These are phyloP conservation scores for Hydropsyche tenuis DNA, from an alignment of 1,140 invertebrate genomes.

Conservation along the genomic window DNA sequence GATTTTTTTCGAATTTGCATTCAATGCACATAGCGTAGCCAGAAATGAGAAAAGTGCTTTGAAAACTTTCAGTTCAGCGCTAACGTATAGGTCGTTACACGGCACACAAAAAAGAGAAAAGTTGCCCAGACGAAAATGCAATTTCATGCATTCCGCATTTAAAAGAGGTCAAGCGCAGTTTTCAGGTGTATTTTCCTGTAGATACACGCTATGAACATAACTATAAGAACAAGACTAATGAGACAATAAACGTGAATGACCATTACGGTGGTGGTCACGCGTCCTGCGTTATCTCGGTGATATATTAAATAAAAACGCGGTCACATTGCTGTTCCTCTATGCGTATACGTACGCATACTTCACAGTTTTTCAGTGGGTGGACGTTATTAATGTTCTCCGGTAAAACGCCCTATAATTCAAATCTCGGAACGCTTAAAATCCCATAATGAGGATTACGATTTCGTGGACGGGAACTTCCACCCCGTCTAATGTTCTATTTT, in stretches of 20 bases:
- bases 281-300: constrained; percentile 42
- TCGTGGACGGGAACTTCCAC: background rate
- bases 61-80: constrained; percentile 6
- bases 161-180: background rate
- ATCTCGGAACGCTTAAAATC: constrained; percentile 30
- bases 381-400: constrained; percentile 30
- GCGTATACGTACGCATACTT: too few relatives aligned
- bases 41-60: background rate
- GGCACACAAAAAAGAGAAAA: too few relatives aligned
- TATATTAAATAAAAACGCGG: constrained; percentile 42
- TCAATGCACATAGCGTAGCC: too few relatives aligned
- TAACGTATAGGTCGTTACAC: background rate
- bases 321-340: constrained; percentile 18
- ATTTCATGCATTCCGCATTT: constrained; percentile 9
- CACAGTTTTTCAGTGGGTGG: too few relatives aligned
- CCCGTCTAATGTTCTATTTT: background rate
- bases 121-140: background rate
- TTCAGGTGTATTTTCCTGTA: background rate
- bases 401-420: constrained; percentile 34
- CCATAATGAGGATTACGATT: constrained; percentile 43
- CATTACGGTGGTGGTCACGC: constrained; percentile 31
- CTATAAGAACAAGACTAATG: constrained; percentile 37
- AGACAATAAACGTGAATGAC: constrained; percentile 37
- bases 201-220: background rate
- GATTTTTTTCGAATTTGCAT: too few relatives aligned